Conservation (phyloP, 2,797 vertebrate genomes). For the Sebastes variabilis region DNA sequence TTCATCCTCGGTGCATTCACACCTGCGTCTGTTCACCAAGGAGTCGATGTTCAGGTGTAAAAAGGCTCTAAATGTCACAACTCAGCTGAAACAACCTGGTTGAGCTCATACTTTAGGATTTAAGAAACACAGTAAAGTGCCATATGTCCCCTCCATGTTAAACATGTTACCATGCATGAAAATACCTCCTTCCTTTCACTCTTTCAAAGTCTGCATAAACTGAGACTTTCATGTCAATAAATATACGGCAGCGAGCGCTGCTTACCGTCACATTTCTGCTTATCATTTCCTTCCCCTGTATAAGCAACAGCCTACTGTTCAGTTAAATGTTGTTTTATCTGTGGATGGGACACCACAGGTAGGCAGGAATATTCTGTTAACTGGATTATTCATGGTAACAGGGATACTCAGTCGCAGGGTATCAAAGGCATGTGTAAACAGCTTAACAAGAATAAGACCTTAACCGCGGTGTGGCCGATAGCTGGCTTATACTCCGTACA, state of each 20-base stretch:
- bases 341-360: constrained; percentile 61
- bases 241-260: neutral
- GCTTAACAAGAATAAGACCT: constrained; percentile 74
- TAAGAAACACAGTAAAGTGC: neutral
- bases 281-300: constrained; percentile 25
- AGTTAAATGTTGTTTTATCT: constrained; percentile 45
- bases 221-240: constrained; percentile 23
- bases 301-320: constrained; percentile 28
- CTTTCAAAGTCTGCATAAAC: constrained; percentile 1
- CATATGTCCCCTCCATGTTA: neutral
- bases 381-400: constrained; percentile 67
- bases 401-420: constrained; percentile 48
- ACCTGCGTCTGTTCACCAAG: constrained; percentile 34
- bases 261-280: constrained; percentile 20
- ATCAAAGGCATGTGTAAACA: constrained; percentile 70
- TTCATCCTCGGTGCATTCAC: constrained; percentile 30
- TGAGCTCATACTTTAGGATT: neutral
- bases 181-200: constrained; percentile 11
- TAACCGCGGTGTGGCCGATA: constrained; percentile 57
- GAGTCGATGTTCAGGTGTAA: constrained; percentile 42
- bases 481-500: constrained; percentile 49
- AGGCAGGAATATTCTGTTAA: constrained; percentile 61
- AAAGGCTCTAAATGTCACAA: constrained; percentile 47
- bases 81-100: constrained; percentile 10
- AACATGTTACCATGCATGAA: neutral